Evolutionary conservation across 2,113 vertebrate species (phyloP).

Genomic region (Tor tambroides): DNA sequence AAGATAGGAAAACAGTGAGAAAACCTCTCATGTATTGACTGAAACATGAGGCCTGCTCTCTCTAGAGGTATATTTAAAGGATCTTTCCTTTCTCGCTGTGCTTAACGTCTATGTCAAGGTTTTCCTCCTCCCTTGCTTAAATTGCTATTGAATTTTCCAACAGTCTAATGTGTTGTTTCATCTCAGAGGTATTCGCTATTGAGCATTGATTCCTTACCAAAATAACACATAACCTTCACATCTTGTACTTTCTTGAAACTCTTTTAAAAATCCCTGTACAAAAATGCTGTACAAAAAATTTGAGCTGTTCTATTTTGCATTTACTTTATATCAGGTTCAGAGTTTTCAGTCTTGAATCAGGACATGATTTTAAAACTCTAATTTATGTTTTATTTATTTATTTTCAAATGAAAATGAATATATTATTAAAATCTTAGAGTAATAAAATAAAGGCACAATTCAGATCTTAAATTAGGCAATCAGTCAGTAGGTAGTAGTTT

Average conservation of each 20-base stretch:
- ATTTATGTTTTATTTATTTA: not conserved
- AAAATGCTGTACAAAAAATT: not conserved
- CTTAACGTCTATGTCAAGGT: conserved; percentile 6
- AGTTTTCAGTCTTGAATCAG: not conserved
- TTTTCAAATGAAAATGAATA: not conserved
- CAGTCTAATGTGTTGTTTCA: not conserved
- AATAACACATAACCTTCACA: conserved; percentile 20
- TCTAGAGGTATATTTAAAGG: conserved; percentile 22
- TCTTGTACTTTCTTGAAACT: not conserved
- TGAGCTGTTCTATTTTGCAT: not conserved
- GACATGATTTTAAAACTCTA: not conserved
- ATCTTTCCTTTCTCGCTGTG: not conserved
- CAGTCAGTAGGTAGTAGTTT: not conserved
- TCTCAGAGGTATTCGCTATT: conserved; percentile 7
- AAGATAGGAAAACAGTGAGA: not conserved
- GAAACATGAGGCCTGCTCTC: not conserved
- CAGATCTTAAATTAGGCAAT: not conserved
- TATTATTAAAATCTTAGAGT: not conserved
- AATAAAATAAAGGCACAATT: not conserved
- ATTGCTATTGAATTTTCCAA: conserved; percentile 13
- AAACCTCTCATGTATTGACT: not conserved
- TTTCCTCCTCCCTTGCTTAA: conserved; percentile 3
- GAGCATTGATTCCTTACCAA: not conserved
- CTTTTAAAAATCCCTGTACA: not conserved
- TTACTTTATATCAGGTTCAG: not conserved